Evolutionary conservation across 2,113 vertebrate species (phyloP).

Genomic region (Solenodon paradoxus): DNA sequence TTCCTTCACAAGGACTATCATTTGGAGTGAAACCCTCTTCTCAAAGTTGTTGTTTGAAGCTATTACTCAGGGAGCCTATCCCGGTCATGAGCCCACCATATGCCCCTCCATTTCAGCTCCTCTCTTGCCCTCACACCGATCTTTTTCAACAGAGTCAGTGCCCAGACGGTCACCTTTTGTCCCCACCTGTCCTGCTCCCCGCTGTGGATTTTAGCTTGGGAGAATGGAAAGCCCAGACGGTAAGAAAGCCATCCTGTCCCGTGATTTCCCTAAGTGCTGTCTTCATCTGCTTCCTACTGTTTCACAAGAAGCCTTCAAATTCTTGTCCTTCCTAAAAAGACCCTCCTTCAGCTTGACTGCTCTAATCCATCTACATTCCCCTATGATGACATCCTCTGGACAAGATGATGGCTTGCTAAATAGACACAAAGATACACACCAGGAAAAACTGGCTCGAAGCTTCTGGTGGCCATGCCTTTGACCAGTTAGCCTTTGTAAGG

Average conservation of each 20-base stretch:
- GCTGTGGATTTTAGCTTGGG: constrained; percentile 82
- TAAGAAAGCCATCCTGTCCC: constrained; percentile 73
- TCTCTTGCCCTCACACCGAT: neutral
- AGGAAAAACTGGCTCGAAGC: neutral
- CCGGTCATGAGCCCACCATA: neutral
- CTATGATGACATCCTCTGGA: neutral
- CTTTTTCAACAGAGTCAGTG: constrained; percentile 79
- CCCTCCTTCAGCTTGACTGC: neutral
- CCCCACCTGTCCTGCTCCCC: constrained; percentile 77
- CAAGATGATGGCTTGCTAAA: neutral
- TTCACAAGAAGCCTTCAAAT: neutral
- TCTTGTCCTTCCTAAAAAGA: neutral
- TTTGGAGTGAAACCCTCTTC: neutral
- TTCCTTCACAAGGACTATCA: neutral
- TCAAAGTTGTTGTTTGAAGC: neutral
- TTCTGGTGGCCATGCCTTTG: neutral
- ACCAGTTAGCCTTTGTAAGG: neutral
- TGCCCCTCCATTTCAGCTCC: neutral
- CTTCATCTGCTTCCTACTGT: neutral
- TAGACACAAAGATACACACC: neutral
- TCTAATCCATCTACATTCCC: neutral
- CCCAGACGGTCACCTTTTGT: constrained; percentile 63
- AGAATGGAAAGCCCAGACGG: constrained; percentile 84
- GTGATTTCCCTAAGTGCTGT: neutral
- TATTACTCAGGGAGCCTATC: neutral